Evolutionary conservation across 2,113 vertebrate species (phyloP).

Genomic region (Rhadina sibilatrix): DNA sequence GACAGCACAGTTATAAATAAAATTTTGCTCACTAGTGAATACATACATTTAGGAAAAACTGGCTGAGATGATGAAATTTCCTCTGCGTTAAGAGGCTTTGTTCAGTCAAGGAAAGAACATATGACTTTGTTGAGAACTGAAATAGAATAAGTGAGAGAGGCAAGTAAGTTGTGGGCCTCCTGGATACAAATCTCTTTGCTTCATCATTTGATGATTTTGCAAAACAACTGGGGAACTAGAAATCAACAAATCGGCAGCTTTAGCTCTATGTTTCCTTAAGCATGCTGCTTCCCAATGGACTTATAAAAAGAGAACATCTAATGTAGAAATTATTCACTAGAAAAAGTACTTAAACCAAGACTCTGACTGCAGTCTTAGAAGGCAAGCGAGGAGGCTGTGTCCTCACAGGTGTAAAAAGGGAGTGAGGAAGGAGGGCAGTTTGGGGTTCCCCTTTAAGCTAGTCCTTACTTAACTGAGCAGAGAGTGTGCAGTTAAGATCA

Average conservation of each 20-base stretch:
- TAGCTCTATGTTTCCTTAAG: neutral
- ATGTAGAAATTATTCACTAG: neutral
- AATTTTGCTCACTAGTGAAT: neutral
- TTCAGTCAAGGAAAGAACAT: neutral
- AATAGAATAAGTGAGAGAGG: neutral
- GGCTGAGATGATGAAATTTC: neutral
- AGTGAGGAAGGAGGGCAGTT: neutral
- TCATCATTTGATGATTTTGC: neutral
- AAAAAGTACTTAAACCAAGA: neutral
- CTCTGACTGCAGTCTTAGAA: neutral
- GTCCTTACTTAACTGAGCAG: neutral
- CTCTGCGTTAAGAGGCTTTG: neutral
- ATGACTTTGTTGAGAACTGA: neutral
- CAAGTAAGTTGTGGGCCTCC: neutral
- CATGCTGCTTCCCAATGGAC: neutral
- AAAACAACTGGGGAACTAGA: neutral
- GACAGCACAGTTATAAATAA: neutral
- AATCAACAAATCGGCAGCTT: neutral
- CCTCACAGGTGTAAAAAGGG: neutral
- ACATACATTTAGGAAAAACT: neutral
- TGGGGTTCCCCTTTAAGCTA: no score
- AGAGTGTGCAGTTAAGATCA: neutral
- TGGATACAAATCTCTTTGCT: neutral
- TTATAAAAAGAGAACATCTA: neutral
- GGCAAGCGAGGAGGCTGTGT: neutral